Conservation (phyloP, 2,888 invertebrate species). For the Gortyna flavago region DNA sequence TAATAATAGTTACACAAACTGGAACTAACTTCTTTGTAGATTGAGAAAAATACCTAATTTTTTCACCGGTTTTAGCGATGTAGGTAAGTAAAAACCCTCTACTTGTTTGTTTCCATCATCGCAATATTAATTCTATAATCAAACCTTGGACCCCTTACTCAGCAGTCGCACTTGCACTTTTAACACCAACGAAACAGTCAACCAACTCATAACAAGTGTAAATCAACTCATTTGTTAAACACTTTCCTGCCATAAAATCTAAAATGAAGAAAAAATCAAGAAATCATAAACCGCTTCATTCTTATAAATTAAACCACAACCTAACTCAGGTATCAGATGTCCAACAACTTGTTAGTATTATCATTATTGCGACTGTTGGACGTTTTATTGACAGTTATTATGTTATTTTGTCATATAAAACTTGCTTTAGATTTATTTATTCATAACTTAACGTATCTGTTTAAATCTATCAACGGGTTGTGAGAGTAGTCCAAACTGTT, state of each 20-base stretch:
- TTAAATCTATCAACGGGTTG: conserved; percentile 56
- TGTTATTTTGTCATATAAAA: conserved; percentile 75
- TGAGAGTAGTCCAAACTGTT: conserved; percentile 37
- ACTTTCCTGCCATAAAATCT: neutral
- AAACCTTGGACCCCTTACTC: too few species aligned
- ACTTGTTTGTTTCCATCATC: neutral
- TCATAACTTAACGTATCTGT: conserved; percentile 52
- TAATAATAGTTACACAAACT: too few species aligned
- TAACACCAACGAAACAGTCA: neutral
- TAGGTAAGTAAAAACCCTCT: neutral
- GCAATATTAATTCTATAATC: too few species aligned
- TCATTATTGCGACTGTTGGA: conserved; percentile 78
- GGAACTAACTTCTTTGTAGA: neutral
- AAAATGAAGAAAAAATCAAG: neutral
- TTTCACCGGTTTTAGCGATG: neutral
- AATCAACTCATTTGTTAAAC: neutral
- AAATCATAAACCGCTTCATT: neutral
- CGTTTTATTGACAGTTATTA: conserved; percentile 80
- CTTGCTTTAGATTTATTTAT: conserved; percentile 70
- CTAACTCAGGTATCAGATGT: conserved; percentile 78
- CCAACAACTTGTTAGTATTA: conserved; percentile 79
- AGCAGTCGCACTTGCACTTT: too few species aligned
- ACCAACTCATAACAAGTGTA: neutral
- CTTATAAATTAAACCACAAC: conserved; percentile 64
- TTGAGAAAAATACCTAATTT: neutral